These are phyloP conservation scores for Chymomyza costata DNA, from an alignment of 1,140 invertebrate genomes.

Conservation along the genomic window DNA sequence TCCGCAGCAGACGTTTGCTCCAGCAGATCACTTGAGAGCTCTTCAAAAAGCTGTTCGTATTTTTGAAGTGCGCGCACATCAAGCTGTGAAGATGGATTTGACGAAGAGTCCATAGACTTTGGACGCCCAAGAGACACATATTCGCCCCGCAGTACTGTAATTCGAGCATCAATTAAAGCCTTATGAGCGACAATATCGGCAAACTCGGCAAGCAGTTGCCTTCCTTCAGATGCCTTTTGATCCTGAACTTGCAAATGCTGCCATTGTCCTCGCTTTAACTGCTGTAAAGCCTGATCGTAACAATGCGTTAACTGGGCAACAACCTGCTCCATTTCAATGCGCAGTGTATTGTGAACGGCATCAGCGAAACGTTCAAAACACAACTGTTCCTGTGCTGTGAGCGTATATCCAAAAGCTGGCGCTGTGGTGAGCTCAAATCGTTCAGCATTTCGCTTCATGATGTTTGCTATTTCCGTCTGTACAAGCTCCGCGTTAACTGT, in stretches of 20 bases:
- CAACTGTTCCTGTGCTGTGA: conserved; percentile 80
- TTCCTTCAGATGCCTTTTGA: conserved; percentile 76
- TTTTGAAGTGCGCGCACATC: conserved; percentile 29
- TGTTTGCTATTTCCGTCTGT: conserved; percentile 84
- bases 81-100: neutral
- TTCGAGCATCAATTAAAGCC: conserved; percentile 84
- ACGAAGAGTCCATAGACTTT: conserved; percentile 3
- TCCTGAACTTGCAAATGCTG: conserved; percentile 75
- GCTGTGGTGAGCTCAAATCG: conserved; percentile 79
- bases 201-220: conserved; percentile 81
- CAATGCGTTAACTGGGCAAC: conserved; percentile 80
- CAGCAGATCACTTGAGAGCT: conserved; percentile 39
- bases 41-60: conserved; percentile 42
- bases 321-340: conserved; percentile 82
- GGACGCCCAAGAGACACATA: too few species aligned
- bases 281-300: conserved; percentile 79
- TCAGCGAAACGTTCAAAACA: conserved; percentile 83
- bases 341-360: conserved; percentile 81
- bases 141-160: conserved; percentile 79
- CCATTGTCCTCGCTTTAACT: conserved; percentile 73
- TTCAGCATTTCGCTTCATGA: conserved; percentile 81
- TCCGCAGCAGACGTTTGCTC: conserved; percentile 35
- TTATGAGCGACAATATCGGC: conserved; percentile 86
- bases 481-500: conserved; percentile 83
- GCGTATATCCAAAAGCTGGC: conserved; percentile 77